Evolutionary conservation across 1,140 invertebrate species (phyloP), one percentile per base, ranked within the genome.

Genomic region (Lucilia sericata): DNA sequence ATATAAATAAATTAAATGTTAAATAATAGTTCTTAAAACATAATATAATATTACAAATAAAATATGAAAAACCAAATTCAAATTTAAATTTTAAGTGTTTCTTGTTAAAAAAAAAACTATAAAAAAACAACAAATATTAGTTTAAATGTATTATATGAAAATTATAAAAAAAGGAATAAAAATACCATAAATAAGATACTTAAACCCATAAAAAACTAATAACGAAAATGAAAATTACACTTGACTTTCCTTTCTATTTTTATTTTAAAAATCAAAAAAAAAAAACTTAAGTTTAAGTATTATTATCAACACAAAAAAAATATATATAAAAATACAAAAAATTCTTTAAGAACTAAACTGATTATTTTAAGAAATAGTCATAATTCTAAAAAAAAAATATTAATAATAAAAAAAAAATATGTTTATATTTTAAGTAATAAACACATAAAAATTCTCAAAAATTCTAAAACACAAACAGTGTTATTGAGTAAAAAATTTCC

Each of bases 241-340:
- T 55, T 55, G 12, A 55, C 51, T 55, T 55, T 70, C 19, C 19
- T 70, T 70, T 70, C 19, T 19, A 19, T 65, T 70, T 70, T 70
- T 8, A 70, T 5, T 42, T 42, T 10, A 42, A 60, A 60, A 70
- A 70, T 8, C 19, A 70, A 70, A 60, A 60, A 60, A 55, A 2
- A 3, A 60, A 60, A 17, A 60, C 51, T 60, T 70, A 19, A 70
- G 17, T 21, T 21, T 70, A 70, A 70, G 51, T 55, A 55, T 55
- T 55, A 55, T 55, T 55, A 55, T 55, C 51, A 55, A 55, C 4
- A 65, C 5, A 70, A 70, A 21, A 70, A 65, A 75, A 76, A 74
- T 19, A 19, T n/a, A 83, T 1, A 75, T 47, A 83, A 76, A 76
- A 78, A 84, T 9, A 78, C 14, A 74, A 83, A 85, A 85, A 88